Evolutionary conservation across 2,797 vertebrate species (phyloP), one percentile per base, ranked within the genome.

Genomic region (Bucorvus abyssinicus): DNA sequence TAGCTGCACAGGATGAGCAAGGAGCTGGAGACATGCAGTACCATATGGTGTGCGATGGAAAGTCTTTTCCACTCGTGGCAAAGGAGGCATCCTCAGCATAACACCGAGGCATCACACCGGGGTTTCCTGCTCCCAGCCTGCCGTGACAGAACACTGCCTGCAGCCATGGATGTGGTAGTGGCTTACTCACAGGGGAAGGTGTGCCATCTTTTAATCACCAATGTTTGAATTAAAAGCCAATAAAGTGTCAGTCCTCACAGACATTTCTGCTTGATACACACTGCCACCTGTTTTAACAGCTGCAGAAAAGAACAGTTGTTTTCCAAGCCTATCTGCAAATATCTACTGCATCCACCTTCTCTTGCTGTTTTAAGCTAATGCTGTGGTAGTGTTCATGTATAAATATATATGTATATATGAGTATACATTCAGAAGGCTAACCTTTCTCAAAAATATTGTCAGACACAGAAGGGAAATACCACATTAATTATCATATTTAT

Each of bases 11-110:
- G 71, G 53, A 50, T 30, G 26, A 64, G 10, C 38, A 30, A 34
- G 47, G 36, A 83, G 49, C 30, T 8, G 4, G 27, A 93, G 52
- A 17, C 10, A 6, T 23, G 23, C 29, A 63, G n/a, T 26, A 50
- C 23, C 8, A 0, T 16, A 17, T 0, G 0, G 30, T 1, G 1
- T 24, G 17, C 2, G 3, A 42, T 23, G 16, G 42, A 60, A 84
- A 89, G 9, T 49, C 27, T 75, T 61, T 50, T 65, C 26, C 57
- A 57, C 18, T 0, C 5, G 26, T 61, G 17, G 29, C 21, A 40
- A 57, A 65, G 60, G 27, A 59, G 40, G 5, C 24, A 22, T 32
- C n/a, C 57, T 42, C 69, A 71, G n/a, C 7, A 1, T 4, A 15
- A 24, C 27, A 26, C 10, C 5, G 0, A 7, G 29, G 38, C 69